Evolutionary conservation across 2,797 vertebrate species (phyloP).

Genomic region (Pseudomugil gertrudae): DNA sequence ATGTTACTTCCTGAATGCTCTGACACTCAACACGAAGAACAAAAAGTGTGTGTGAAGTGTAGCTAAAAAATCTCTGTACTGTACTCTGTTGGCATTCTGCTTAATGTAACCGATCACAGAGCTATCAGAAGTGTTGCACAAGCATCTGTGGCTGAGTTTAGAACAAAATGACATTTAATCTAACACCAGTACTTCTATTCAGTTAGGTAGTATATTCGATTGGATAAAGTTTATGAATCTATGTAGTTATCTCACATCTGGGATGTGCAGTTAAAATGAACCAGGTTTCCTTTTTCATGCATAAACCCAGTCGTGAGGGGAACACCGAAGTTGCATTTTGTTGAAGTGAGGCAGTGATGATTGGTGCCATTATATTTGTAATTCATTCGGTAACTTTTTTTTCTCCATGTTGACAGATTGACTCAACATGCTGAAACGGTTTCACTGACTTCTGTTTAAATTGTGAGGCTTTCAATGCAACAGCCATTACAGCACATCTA

Average conservation of each 20-base stretch:
- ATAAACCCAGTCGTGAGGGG: not conserved
- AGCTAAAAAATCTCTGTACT: slow-evolving; percentile 61
- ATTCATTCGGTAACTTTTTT: no score
- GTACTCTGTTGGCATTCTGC: slow-evolving; percentile 64
- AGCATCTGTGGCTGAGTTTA: slow-evolving; percentile 27
- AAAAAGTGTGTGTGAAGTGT: slow-evolving; percentile 65
- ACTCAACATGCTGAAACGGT: slow-evolving; percentile 23
- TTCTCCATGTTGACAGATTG: slow-evolving; percentile 9
- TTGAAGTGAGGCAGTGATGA: slow-evolving; percentile 33
- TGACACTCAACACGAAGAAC: slow-evolving; percentile 72
- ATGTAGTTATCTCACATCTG: slow-evolving; percentile 15
- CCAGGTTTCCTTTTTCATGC: slow-evolving; percentile 3
- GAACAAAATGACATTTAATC: not conserved
- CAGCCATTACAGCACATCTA: slow-evolving; percentile 65
- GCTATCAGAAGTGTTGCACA: slow-evolving; percentile 36
- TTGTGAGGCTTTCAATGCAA: slow-evolving; percentile 42
- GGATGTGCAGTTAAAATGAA: slow-evolving; percentile 18
- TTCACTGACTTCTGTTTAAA: slow-evolving; percentile 36
- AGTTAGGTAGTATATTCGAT: slow-evolving; percentile 26
- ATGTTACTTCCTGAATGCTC: slow-evolving; percentile 78
- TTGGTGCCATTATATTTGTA: slow-evolving; percentile 65
- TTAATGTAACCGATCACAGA: slow-evolving; percentile 69
- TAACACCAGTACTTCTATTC: not conserved
- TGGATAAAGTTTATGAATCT: slow-evolving; percentile 2
- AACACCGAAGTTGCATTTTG: slow-evolving; percentile 12